Percentiles rank a stretch among this genome's conserved stretches.
Evolutionary conservation across 1,140 invertebrate species (phyloP).

Genomic region (Calliopsis andreniformis): DNA sequence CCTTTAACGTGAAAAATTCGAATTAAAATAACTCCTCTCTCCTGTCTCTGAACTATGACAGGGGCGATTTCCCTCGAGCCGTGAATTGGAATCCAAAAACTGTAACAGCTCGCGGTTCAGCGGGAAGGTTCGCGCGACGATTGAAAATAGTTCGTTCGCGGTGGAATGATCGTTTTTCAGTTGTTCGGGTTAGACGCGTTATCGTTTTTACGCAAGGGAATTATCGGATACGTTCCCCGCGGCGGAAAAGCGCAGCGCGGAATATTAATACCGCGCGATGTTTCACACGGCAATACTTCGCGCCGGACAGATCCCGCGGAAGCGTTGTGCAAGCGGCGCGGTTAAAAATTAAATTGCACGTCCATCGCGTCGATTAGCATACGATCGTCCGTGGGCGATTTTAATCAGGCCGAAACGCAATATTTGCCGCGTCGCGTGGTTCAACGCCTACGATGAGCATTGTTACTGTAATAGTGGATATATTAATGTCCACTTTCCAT

Average conservation of each 20-base stretch:
- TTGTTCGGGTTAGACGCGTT: background rate
- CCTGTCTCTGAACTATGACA: background rate
- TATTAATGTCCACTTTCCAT: constrained; percentile 36
- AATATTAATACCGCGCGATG: constrained; percentile 17
- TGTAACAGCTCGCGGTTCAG: background rate
- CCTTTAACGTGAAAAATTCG: no score
- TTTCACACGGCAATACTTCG: background rate
- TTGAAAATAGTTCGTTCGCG: background rate
- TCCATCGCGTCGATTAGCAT: constrained; percentile 35
- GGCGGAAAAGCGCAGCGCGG: background rate
- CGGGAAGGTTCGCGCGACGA: background rate
- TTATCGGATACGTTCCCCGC: constrained; percentile 3
- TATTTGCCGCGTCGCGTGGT: constrained; percentile 30
- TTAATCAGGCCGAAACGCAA: constrained; percentile 43
- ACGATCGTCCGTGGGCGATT: constrained; percentile 29
- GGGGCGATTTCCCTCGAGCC: background rate
- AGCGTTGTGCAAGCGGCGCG: background rate
- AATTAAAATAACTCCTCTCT: no score
- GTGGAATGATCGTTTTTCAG: background rate
- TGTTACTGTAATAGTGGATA: background rate
- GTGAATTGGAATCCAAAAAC: background rate
- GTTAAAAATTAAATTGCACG: constrained; percentile 41
- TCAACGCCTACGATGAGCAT: background rate
- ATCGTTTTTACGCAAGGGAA: background rate
- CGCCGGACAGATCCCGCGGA: background rate